phyloP scores from a whole-genome alignment of 2,888 invertebrate species.

The Leuctra nigra region DNA sequence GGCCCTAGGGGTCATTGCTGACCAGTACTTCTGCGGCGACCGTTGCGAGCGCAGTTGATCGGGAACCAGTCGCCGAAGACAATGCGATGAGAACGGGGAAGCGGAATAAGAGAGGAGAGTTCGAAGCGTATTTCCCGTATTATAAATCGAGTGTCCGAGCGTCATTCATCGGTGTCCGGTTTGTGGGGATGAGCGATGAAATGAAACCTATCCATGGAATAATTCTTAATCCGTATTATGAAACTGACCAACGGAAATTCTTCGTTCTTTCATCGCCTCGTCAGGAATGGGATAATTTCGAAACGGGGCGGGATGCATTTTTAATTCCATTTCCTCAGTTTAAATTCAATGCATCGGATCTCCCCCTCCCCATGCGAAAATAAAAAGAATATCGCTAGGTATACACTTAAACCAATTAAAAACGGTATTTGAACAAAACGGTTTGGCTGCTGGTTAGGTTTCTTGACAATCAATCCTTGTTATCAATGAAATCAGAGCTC shows the following conservation, averaged over 20 bases:
- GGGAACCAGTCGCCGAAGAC: constrained; percentile 12
- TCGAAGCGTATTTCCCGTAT: constrained; percentile 15
- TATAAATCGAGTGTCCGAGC: constrained; percentile 9
- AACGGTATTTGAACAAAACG: no score
- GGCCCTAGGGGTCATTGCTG: constrained; percentile 18
- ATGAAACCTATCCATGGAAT: constrained; percentile 13
- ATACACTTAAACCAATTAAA: no score
- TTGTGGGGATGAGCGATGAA: background rate
- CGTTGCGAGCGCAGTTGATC: constrained; percentile 18
- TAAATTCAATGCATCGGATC: no score
- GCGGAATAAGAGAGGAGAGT: constrained; percentile 18
- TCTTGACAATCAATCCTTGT: no score
- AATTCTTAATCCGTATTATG: constrained; percentile 12
- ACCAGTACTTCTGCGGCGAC: constrained; percentile 13
- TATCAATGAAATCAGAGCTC: no score
- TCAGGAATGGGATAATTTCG: background rate
- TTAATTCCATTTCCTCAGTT: no score
- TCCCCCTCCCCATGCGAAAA: no score
- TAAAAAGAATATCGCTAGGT: no score
- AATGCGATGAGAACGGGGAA: constrained; percentile 21
- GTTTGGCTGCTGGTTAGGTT: no score
- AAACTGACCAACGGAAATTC: constrained; percentile 18
- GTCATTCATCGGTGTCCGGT: constrained; percentile 8
- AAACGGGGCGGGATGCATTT: no score
- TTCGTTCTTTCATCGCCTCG: background rate